Percentiles rank a stretch among this genome's conserved stretches.
phyloP scores from a whole-genome alignment of 2,888 invertebrate genomes.

The Oxyscelio sp. region DNA sequence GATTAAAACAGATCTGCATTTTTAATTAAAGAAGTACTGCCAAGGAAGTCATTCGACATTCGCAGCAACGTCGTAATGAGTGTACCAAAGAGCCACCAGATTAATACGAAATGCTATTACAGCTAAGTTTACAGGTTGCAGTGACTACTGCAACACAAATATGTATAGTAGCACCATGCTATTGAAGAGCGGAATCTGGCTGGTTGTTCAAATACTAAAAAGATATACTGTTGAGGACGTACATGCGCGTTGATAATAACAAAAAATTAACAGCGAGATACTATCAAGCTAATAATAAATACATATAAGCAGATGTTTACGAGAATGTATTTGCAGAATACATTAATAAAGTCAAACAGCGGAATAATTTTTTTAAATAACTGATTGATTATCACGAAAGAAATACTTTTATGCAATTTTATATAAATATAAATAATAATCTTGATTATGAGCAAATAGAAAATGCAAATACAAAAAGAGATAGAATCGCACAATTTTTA shows the following conservation, averaged over 20 bases:
- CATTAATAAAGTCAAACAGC: too few relatives aligned
- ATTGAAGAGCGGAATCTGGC: constrained; percentile 28
- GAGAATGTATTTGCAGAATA: too few relatives aligned
- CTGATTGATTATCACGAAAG: too few relatives aligned
- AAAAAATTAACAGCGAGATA: constrained; percentile 30
- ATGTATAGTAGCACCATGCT: constrained; percentile 26
- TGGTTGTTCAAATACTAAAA: constrained; percentile 37
- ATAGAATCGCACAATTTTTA: too few relatives aligned
- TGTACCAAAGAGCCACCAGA: constrained; percentile 54
- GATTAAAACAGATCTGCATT: constrained; percentile 54
- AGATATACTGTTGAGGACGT: constrained; percentile 11
- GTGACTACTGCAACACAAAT: constrained; percentile 47
- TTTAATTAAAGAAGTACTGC: constrained; percentile 76
- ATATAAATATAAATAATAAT: too few relatives aligned
- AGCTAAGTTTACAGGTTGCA: constrained; percentile 33
- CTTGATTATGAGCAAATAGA: too few relatives aligned
- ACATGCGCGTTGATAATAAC: background rate
- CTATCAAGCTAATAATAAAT: constrained; percentile 10
- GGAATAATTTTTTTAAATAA: too few relatives aligned
- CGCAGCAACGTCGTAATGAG: constrained; percentile 76
- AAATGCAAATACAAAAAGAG: too few relatives aligned
- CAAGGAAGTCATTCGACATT: too few relatives aligned
- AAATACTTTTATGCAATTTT: too few relatives aligned
- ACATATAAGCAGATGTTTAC: too few relatives aligned
- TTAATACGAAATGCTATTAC: constrained; percentile 62